phyloP scores from a whole-genome alignment of 30 jellyfish, hydroid and myxozoan genomes.

The Aurelia coerulea region DNA sequence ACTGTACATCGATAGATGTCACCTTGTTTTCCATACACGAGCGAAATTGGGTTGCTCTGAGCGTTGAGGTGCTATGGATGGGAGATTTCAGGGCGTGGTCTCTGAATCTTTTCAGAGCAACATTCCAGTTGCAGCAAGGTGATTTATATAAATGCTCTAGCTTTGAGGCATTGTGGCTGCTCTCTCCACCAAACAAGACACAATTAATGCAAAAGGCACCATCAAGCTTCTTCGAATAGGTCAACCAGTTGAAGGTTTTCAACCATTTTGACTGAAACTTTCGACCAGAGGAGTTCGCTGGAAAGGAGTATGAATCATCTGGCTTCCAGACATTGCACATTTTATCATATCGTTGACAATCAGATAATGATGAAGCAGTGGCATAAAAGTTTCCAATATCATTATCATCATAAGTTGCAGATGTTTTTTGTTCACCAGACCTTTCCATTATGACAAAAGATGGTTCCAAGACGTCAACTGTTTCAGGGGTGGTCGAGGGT shows the following conservation, averaged over 20 bases:
- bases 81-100: neutral
- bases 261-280: conserved; percentile 51
- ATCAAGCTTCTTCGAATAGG: conserved; percentile 54
- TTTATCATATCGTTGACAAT: neutral
- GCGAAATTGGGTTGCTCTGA: neutral
- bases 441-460: neutral
- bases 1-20: neutral
- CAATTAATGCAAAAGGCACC: conserved; percentile 69
- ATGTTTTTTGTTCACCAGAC: neutral
- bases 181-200: conserved; percentile 44
- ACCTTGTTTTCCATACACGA: neutral
- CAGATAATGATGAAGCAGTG: neutral
- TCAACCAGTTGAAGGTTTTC: conserved; percentile 45
- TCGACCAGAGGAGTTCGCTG: conserved; percentile 32
- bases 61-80: neutral
- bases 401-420: neutral
- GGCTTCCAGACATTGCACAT: conserved; percentile 36
- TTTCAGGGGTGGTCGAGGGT: too few relatives aligned
- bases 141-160: neutral
- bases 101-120: neutral
- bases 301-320: conserved; percentile 1
- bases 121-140: conserved; percentile 3
- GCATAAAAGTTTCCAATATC: conserved; percentile 7
- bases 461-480: too few relatives aligned
- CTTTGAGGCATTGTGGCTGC: neutral